Conservation (phyloP, 2,797 vertebrate species). For the Micromesistius poutassou region DNA sequence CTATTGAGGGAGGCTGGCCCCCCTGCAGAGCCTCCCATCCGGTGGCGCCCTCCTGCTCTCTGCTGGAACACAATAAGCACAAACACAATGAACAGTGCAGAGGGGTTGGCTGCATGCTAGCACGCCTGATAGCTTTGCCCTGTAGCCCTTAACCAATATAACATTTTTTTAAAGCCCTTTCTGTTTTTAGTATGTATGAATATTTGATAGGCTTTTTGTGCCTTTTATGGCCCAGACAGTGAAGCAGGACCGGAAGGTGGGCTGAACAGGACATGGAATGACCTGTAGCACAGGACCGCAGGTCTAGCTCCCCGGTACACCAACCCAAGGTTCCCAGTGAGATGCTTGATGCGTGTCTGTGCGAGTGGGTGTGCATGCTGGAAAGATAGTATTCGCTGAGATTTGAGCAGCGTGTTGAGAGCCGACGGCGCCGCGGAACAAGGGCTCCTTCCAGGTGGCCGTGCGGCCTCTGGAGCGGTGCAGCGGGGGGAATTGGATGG, state of each 20-base stretch:
- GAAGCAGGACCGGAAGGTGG: conserved; percentile 12
- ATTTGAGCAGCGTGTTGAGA: conserved; percentile 52
- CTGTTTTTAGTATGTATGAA: background rate
- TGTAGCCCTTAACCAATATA: background rate
- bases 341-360: conserved; percentile 31
- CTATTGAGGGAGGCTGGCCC: conserved; percentile 32
- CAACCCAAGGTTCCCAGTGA: conserved; percentile 36
- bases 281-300: background rate
- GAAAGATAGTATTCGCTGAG: conserved; percentile 48
- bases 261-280: conserved; percentile 24
- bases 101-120: background rate
- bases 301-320: conserved; percentile 7
- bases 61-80: conserved; percentile 47
- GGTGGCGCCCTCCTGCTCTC: conserved; percentile 32
- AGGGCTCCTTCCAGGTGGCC: conserved; percentile 66
- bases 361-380: conserved; percentile 39
- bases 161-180: background rate
- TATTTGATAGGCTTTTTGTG: background rate
- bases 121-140: background rate
- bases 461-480: conserved; percentile 39
- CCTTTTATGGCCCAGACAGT: conserved; percentile 3
- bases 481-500: conserved; percentile 62
- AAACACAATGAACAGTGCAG: conserved; percentile 15
- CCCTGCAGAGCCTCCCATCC: conserved; percentile 46
- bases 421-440: conserved; percentile 55